These are phyloP conservation scores for Cygnus buccinator DNA, from an alignment of 2,113 vertebrate genomes.

Conservation along the genomic window DNA sequence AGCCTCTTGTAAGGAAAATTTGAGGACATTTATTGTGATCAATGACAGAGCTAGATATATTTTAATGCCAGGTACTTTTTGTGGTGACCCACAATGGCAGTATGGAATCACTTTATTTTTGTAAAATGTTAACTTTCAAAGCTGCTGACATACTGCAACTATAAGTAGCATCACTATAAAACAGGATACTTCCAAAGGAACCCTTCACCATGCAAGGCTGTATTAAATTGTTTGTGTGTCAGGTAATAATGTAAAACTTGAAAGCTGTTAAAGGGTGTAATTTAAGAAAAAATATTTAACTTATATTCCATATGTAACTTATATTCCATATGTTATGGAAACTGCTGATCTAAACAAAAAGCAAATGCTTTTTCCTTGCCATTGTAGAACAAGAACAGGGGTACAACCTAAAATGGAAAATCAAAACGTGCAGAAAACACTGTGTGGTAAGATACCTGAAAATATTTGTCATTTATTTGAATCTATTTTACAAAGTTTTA, in stretches of 20 bases:
- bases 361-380: conserved; percentile 29
- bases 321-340: background rate
- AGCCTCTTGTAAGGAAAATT: background rate
- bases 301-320: background rate
- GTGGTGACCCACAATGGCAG: background rate
- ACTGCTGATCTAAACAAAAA: background rate
- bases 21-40: background rate
- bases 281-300: background rate
- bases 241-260: background rate
- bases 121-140: background rate
- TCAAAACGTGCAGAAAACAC: conserved; percentile 56
- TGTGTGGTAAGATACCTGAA: conserved; percentile 67
- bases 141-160: background rate
- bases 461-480: background rate
- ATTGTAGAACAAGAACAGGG: conserved; percentile 40
- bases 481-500: background rate
- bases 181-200: background rate
- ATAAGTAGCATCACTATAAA: background rate
- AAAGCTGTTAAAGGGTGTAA: background rate
- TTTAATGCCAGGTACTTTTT: background rate
- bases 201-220: background rate
- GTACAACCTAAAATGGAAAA: conserved; percentile 62
- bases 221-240: background rate
- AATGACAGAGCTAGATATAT: background rate
- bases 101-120: background rate